These are phyloP conservation scores for Protonibea diacanthus DNA, from an alignment of 2,797 vertebrate species.

Conservation along the genomic window DNA sequence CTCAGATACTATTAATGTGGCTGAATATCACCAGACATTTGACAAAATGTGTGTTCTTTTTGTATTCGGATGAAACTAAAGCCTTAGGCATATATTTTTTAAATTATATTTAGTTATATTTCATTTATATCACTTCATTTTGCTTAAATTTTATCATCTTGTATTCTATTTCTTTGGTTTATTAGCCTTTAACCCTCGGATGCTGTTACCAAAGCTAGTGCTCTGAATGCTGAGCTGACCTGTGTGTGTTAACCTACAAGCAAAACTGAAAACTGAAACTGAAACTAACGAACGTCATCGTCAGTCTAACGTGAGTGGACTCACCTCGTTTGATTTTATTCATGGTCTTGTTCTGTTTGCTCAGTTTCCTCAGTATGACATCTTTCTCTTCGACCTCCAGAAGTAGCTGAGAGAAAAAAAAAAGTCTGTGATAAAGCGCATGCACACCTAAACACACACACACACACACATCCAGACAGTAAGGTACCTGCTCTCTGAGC, in stretches of 20 bases:
- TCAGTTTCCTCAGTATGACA: conserved; percentile 74
- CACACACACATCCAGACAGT: background rate
- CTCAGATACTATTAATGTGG: background rate
- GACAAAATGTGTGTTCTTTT: background rate
- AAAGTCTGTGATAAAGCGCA: background rate
- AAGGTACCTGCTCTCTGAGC: conserved; percentile 82
- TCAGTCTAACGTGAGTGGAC: background rate
- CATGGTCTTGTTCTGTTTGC: conserved; percentile 79
- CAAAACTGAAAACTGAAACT: no score
- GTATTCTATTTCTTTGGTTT: no score
- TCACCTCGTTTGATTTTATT: conserved; percentile 87
- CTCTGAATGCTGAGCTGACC: no score
- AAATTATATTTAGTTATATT: no score
- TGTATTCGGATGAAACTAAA: background rate
- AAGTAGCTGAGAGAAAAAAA: conserved; percentile 70
- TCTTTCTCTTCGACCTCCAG: conserved; percentile 80
- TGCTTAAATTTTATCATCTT: no score
- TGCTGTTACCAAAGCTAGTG: no score
- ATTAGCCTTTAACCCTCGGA: no score
- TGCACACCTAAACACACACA: background rate
- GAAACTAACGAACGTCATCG: background rate
- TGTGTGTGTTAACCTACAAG: no score
- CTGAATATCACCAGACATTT: background rate
- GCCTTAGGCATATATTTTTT: background rate
- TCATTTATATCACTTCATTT: no score